Base-by-base conservation (phyloP, 2,797 vertebrate genomes). In the Gouania willdenowi region DNA sequence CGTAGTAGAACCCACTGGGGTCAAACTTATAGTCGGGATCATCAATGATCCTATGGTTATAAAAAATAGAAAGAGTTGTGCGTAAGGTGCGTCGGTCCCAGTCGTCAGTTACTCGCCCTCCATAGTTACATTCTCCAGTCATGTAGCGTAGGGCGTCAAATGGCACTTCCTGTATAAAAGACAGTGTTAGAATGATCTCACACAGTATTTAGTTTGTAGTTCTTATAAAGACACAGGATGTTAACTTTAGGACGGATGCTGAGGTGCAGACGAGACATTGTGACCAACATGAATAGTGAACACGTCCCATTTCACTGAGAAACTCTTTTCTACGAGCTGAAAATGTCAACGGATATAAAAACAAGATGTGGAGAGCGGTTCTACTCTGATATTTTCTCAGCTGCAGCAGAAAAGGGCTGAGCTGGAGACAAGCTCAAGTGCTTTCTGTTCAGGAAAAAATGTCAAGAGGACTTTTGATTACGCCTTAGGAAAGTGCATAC, bases 51-150 rank as follows among this genome's bases (percentile, higher is more conserved):
- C 89, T 63, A 0, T 51, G 8, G 9, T 68, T 88, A 72, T 91
- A 94, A 67, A 91, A 92, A 42, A 87, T 89, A 17, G 89, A 90
- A 0, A 97, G 87, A 55, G 92, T 85, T 1, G 84, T 91, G 12
- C 64, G 85, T 26, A 94, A 83, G 0, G 91, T 93, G 27, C 92
- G 84, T 16, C 89, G 80, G 57, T 94, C 91, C 93, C 92, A 95
- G 80, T 92, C 89, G 0, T 93, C 94, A 0, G 92, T 94, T 61
- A 95, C 91, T 1, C 92, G 78, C 41, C 93, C 93, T 3, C 93
- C 89, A 0, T 93, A 93, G 60, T 88, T 98, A 42, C 93, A 93
- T 52, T 97, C 93, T 0, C 90, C 91, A 0, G 90, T 92, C 91
- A 90, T 92, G 47, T 92, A 94, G 19, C 83, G 67, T 17, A 96